Evolutionary conservation across 2,888 invertebrate species (phyloP), one percentile per base, ranked within the genome.

Genomic region (Mesorhabditis sp.): DNA sequence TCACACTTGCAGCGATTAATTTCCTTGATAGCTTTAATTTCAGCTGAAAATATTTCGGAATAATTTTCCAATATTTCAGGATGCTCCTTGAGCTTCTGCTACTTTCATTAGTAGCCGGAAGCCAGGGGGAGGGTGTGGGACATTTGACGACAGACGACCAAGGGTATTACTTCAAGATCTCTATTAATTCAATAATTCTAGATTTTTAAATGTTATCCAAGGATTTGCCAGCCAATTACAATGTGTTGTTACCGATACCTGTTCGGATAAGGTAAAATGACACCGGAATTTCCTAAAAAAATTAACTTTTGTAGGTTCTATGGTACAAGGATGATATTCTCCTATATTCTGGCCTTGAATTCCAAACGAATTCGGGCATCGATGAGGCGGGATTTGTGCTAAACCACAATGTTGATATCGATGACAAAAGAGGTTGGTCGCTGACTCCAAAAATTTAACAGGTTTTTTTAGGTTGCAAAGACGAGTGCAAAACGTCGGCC

Each of bases 241-340:
- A 66, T 83, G 83, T 70, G 74, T 80, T 28, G 69, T 83, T 44
- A 28, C 28, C 28, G 79, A 80, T 70, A 76, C 78, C 5, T 83
- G 83, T 68, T 76, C 78, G 7, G 68, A 70, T 4, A 70, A 76
- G 10, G 78, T 78, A 7, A 64, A 44, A 13, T 50, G 5, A n/a
- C 41, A 45, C 13, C 15, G 13, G 7, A 42, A 43, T 43, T 61
- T 15, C 58, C 7, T n/a, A 67, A 67, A 41, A 58, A 13, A 10
- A 13, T 45, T 41, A 13, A n/a, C 15, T n/a, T 13, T 5, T 67
- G 62, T 73, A 81, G 81, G 72, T 81, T 13, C 70, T 74, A 43
- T 84, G 84, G 84, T 83, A 76, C 69, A 83, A 84, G 62, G 81
- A 84, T 66, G 84, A 82, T 61, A 65, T 76, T 43, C 73, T 82